Conservation (phyloP, 1,140 invertebrate genomes). For the Dinoponera quadriceps region DNA sequence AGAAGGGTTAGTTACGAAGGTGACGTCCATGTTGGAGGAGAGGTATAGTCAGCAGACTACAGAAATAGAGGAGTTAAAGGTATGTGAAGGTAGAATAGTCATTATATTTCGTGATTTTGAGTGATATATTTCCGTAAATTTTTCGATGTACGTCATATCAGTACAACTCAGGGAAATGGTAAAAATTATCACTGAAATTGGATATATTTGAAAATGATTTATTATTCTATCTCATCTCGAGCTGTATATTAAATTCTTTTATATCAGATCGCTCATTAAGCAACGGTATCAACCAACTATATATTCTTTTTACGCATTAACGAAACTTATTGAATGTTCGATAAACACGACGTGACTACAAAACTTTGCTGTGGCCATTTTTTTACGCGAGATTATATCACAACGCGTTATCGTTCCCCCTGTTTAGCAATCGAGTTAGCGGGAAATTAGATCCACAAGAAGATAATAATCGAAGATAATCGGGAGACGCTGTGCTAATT, state of each 20-base stretch:
- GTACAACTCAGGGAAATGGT: too few relatives aligned
- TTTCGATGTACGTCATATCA: background rate
- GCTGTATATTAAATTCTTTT: too few relatives aligned
- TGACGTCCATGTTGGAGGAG: slow-evolving; percentile 88
- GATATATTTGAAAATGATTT: slow-evolving; percentile 1
- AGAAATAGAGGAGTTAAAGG: slow-evolving; percentile 80
- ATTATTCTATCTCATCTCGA: background rate
- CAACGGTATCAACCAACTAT: too few relatives aligned
- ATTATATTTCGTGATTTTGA: too few relatives aligned
- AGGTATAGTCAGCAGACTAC: slow-evolving; percentile 78
- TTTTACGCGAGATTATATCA: too few relatives aligned
- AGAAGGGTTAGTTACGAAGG: slow-evolving; percentile 88
- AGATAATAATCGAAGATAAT: background rate
- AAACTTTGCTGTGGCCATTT: too few relatives aligned
- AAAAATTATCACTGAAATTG: too few relatives aligned
- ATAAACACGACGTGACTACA: too few relatives aligned
- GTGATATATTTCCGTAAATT: background rate
- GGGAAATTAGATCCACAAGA: background rate
- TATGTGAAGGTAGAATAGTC: slow-evolving; percentile 62
- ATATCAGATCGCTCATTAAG: too few relatives aligned
- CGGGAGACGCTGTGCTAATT: background rate
- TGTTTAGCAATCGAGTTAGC: background rate
- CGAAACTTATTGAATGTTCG: too few relatives aligned
- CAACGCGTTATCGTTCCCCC: too few relatives aligned
- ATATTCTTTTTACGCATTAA: too few relatives aligned